phyloP scores from a whole-genome alignment of 2,888 invertebrate genomes.

The Uropetala carovei region DNA sequence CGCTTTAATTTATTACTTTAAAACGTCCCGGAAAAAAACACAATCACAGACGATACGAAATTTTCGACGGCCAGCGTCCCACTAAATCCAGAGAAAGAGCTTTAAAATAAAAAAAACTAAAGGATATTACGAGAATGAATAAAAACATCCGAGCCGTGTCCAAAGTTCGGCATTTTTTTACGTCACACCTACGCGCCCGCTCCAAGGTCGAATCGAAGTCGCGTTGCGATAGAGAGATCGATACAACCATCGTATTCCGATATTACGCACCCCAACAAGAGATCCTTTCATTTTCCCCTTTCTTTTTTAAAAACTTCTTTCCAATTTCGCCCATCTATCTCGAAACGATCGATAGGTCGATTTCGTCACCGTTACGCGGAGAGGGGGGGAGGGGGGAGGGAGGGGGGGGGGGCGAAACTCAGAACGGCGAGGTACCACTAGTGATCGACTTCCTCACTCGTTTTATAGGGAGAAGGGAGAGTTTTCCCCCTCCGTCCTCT shows the following conservation, averaged over 20 bases:
- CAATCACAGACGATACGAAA: too few species aligned
- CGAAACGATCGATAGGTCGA: neutral
- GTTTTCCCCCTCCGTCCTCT: neutral
- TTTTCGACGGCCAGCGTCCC: too few species aligned
- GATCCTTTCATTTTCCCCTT: too few species aligned
- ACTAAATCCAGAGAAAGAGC: too few species aligned
- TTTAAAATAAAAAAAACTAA: neutral
- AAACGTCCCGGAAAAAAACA: too few species aligned
- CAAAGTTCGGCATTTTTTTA: too few species aligned
- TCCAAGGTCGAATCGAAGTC: neutral
- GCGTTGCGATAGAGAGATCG: neutral
- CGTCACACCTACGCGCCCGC: neutral
- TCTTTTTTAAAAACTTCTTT: too few species aligned
- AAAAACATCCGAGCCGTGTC: neutral
- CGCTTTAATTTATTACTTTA: too few species aligned
- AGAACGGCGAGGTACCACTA: neutral
- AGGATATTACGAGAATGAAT: neutral
- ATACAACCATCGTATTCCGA: neutral
- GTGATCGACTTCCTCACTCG: neutral
- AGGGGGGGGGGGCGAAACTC: neutral
- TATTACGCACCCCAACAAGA: neutral
- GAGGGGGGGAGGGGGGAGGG: neutral
- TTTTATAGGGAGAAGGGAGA: too few species aligned
- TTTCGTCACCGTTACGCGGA: slow-evolving; percentile 8
- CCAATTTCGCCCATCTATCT: too few species aligned